Conservation (phyloP, 2,797 vertebrate species). For the Otolemur crassicaudatus region DNA sequence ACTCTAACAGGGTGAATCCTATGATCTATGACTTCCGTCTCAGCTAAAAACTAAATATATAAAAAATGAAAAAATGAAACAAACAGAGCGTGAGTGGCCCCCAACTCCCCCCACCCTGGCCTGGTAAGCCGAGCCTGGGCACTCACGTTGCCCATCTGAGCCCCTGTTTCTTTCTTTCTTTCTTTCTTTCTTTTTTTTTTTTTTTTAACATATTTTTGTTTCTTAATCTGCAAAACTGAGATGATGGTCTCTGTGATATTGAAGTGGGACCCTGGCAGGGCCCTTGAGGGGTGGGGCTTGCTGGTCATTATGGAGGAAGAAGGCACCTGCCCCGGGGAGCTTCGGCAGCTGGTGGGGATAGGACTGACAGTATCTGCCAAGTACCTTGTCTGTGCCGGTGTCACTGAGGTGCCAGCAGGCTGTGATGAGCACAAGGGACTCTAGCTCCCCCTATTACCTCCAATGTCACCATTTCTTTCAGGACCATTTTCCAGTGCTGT, state of each 20-base stretch:
- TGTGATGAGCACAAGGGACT: accelerated
- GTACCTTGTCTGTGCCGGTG: not conserved
- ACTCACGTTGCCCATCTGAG: not conserved
- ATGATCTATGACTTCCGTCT: not conserved
- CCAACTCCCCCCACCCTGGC: not conserved
- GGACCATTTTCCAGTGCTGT: accelerated
- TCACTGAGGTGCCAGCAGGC: not conserved
- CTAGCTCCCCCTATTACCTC: not conserved
- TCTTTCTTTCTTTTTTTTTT: not conserved
- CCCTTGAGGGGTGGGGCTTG: not conserved
- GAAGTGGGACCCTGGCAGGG: not conserved
- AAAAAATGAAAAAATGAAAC: not conserved
- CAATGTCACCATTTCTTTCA: accelerated
- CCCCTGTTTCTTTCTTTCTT: not conserved
- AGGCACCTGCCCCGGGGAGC: too few species aligned
- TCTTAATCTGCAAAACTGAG: not conserved
- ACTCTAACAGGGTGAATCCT: not conserved
- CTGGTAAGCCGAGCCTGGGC: too few species aligned
- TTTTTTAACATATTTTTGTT: not conserved
- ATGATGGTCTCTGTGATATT: accelerated
- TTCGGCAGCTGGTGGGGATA: too few species aligned
- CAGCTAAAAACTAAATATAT: not conserved
- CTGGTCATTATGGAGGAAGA: not conserved
- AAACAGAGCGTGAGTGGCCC: not conserved
- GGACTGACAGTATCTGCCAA: too few species aligned